Base-by-base conservation (phyloP, 2,113 vertebrate genomes). In the Etheostoma cragini region DNA sequence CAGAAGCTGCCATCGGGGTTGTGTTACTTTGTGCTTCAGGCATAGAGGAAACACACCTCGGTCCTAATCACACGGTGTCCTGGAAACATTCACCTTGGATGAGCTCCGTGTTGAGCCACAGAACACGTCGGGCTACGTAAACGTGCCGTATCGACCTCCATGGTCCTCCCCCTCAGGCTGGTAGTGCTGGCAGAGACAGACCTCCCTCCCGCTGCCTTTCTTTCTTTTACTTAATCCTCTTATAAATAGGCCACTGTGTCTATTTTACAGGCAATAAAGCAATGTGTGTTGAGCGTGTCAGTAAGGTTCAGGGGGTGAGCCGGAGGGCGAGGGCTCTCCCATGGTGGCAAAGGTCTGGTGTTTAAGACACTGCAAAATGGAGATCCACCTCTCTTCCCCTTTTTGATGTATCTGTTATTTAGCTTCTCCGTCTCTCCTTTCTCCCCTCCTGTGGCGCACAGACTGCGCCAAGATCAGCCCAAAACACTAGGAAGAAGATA, bases 251-350 rank as follows among this genome's bases (percentile, higher is more conserved):
- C 94, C 91, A 94, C 86, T 91, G 88, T 93, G 94, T 92, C 92
- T 90, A 81, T 92, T 95, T 94, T 84, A 94, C 91, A 94, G 91
- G 86, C 92, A 91, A 94, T 93, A 91, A 82, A 94, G 92, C 91
- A 92, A 89, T 92, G 93, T 85, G 85, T 89, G 81, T 72, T 69
- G 71, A 85, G 85, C 80, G 21, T 74, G 84, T 87, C 68, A 1
- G 61, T 65, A 26, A 75, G 88, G 85, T 90, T 87, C 77, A 84
- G 66, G 71, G 73, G 79, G 60, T 83, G 79, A 88, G 78, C 66
- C 33, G 8, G 66, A 80, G 81, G 82, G 72, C 62, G 45, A 82
- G 50, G 62, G 84, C 54, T 81, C 78, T 84, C 54, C 58, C 17
- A 16, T 47, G 45, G 78, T 84, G 85, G 76, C 81, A 76, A 72